phyloP scores from a whole-genome alignment of 2,888 invertebrate species.

The Noctua janthe region DNA sequence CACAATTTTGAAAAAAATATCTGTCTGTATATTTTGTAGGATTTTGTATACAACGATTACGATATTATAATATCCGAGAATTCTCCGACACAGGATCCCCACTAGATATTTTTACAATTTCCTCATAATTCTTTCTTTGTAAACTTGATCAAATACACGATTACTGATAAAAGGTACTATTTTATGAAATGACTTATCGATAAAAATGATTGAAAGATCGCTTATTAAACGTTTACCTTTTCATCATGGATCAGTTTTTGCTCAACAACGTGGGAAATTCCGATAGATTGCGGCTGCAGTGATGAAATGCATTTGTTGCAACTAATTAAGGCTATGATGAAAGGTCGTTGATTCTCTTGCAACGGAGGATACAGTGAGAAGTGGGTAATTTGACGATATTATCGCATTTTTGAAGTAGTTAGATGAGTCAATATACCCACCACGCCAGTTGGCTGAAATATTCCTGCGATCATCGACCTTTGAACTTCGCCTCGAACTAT shows the following conservation, averaged over 20 bases:
- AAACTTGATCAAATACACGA: constrained; percentile 7
- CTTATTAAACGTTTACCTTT: constrained; percentile 29
- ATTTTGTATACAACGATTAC: not conserved
- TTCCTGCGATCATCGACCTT: constrained; percentile 9
- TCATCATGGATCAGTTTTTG: constrained; percentile 19
- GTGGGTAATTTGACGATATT: constrained; percentile 10
- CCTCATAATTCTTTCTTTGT: not conserved
- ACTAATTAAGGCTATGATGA: constrained; percentile 13
- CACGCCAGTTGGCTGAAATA: not conserved
- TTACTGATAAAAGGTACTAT: not conserved
- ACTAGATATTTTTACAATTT: not conserved
- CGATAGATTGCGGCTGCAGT: constrained; percentile 33
- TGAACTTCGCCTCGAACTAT: constrained; percentile 32
- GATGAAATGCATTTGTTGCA: constrained; percentile 3
- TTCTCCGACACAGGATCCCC: not conserved
- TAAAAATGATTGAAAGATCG: constrained; percentile 2
- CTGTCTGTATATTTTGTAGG: not conserved
- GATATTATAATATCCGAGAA: not conserved
- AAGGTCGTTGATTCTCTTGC: constrained; percentile 35
- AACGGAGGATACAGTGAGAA: constrained; percentile 18
- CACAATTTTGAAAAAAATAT: constrained; percentile 9
- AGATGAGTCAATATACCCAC: constrained; percentile 4
- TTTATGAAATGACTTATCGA: constrained; percentile 2
- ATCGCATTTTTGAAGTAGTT: not conserved
- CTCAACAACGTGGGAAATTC: constrained; percentile 44